Evolutionary conservation across 2,797 vertebrate genomes (phyloP).

Genomic region (Leptoclinus maculatus): DNA sequence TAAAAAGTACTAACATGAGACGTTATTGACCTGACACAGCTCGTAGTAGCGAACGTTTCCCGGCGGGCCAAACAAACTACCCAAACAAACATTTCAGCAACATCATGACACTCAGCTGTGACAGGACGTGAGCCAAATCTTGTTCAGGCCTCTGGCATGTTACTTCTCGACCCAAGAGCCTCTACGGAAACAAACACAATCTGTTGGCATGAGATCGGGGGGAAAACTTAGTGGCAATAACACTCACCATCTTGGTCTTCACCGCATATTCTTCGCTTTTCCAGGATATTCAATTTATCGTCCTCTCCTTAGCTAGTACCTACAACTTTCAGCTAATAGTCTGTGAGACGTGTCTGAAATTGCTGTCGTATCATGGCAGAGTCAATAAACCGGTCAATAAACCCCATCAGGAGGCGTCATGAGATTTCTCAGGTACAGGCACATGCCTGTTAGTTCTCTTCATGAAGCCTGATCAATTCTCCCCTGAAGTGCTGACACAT

Average conservation of each 20-base stretch:
- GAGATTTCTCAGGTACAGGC: constrained; percentile 12
- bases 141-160: neutral
- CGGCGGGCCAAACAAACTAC: neutral
- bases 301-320: neutral
- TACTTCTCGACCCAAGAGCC: neutral
- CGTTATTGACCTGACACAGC: neutral
- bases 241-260: neutral
- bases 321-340: neutral
- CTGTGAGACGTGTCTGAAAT: neutral
- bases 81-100: neutral
- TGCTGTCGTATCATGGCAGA: neutral
- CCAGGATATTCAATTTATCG: neutral
- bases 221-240: neutral
- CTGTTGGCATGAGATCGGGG: neutral
- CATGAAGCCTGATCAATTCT: neutral
- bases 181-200: neutral
- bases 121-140: neutral
- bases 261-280: neutral
- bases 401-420: constrained; percentile 1
- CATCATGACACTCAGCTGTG: neutral
- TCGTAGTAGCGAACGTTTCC: neutral
- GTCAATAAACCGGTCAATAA: constrained; percentile 5
- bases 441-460: neutral
- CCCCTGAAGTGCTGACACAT: neutral
- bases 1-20: neutral